Percentiles rank a stretch among this genome's conserved stretches.
Conservation (phyloP, 1,140 invertebrate genomes). For the Ceratosolen solmsi region DNA sequence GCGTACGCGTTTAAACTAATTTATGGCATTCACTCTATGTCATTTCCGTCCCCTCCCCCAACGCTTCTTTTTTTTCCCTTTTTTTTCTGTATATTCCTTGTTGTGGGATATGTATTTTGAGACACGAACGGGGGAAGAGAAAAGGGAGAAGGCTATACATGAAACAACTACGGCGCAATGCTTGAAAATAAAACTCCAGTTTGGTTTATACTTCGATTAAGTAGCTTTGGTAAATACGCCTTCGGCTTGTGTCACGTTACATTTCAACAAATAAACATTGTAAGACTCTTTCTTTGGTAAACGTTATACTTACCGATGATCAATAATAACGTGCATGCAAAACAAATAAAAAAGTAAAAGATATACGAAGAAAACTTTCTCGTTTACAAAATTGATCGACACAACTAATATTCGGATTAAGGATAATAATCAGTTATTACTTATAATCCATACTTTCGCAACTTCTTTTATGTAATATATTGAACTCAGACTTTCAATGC, state of each 20-base stretch:
- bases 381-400: not conserved
- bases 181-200: constrained; percentile 46
- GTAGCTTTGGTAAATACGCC: constrained; percentile 46
- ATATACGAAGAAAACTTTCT: not conserved
- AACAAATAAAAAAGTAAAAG: not conserved
- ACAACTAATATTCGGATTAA: not conserved
- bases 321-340: constrained; percentile 10
- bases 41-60: not conserved
- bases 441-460: not conserved
- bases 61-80: not conserved
- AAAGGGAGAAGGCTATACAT: not conserved
- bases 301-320: constrained; percentile 18
- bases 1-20: constrained; percentile 31
- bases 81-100: constrained; percentile 5
- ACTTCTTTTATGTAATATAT: not conserved
- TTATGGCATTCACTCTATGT: constrained; percentile 21
- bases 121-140: not conserved
- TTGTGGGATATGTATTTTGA: constrained; percentile 12
- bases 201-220: constrained; percentile 48
- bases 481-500: no score
- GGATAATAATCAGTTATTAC: not conserved
- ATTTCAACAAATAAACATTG: constrained; percentile 49
- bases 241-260: constrained; percentile 34
- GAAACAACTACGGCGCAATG: constrained; percentile 30
- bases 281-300: constrained; percentile 31